A percentile compares a stretch with the other conserved stretches of the same genome.
phyloP scores from a whole-genome alignment of 1,140 invertebrate genomes.

The Brachionus koreanus region DNA sequence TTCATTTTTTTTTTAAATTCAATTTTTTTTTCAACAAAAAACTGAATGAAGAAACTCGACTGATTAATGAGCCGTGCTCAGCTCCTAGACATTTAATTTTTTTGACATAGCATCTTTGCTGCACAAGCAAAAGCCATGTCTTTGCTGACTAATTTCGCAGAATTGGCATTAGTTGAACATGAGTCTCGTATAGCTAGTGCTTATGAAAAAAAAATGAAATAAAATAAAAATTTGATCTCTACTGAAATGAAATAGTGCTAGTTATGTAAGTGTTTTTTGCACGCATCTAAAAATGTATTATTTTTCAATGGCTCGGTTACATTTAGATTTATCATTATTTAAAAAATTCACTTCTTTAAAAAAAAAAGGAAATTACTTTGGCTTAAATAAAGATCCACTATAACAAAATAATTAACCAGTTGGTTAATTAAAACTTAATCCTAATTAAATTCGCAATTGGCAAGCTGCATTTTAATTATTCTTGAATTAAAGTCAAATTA shows the following conservation, averaged over 20 bases:
- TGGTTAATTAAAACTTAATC: background rate
- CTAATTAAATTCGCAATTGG: background rate
- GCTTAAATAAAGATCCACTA: background rate
- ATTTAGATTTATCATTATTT: background rate
- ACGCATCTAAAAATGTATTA: background rate
- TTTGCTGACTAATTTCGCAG: background rate
- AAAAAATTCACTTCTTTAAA: background rate
- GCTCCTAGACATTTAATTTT: background rate
- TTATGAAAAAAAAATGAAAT: background rate
- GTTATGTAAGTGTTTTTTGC: slow-evolving; percentile 1
- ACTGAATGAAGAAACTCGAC: background rate
- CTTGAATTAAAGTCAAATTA: background rate
- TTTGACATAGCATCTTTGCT: background rate
- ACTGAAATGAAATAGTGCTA: background rate
- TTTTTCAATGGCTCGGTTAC: background rate
- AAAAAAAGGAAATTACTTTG: background rate
- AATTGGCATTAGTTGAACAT: background rate
- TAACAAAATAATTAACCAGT: background rate
- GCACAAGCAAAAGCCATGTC: background rate
- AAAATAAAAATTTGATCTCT: background rate
- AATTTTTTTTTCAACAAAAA: background rate
- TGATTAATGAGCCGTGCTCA: background rate
- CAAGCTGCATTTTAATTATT: background rate
- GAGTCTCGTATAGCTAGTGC: background rate
- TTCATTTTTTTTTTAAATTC: background rate